Conservation (phyloP, 2,888 invertebrate species). For the Drepana falcataria region DNA sequence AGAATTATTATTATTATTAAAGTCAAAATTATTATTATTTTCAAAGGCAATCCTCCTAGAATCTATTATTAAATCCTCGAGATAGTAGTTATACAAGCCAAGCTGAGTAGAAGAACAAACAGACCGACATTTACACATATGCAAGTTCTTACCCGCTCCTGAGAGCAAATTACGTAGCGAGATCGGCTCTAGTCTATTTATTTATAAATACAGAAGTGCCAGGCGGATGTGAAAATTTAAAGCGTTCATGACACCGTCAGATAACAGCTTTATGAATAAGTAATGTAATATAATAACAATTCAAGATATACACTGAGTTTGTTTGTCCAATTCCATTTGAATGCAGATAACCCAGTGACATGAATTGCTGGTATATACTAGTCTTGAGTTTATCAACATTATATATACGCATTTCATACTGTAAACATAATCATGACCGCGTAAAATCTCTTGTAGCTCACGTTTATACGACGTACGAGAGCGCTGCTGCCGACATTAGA, state of each 20-base stretch:
- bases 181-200: no score
- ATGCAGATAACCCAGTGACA: conserved; percentile 29
- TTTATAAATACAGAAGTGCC: not conserved
- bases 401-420: not conserved
- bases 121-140: not conserved
- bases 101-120: not conserved
- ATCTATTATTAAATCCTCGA: no score
- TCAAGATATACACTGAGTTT: conserved; percentile 2
- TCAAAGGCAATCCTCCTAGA: no score
- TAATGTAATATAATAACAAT: not conserved
- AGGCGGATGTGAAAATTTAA: not conserved
- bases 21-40: no score
- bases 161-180: no score
- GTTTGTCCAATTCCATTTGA: conserved; percentile 20
- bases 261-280: conserved; percentile 1
- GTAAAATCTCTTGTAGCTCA: not conserved
- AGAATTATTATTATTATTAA: no score
- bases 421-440: conserved; percentile 2
- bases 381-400: conserved; percentile 16
- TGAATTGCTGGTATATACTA: conserved; percentile 21
- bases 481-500: not conserved
- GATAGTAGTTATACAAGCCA: no score
- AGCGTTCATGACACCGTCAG: not conserved
- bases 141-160: no score
- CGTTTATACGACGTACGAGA: not conserved